Conservation (phyloP, 2,888 invertebrate species). For the Heliothis peltigera region DNA sequence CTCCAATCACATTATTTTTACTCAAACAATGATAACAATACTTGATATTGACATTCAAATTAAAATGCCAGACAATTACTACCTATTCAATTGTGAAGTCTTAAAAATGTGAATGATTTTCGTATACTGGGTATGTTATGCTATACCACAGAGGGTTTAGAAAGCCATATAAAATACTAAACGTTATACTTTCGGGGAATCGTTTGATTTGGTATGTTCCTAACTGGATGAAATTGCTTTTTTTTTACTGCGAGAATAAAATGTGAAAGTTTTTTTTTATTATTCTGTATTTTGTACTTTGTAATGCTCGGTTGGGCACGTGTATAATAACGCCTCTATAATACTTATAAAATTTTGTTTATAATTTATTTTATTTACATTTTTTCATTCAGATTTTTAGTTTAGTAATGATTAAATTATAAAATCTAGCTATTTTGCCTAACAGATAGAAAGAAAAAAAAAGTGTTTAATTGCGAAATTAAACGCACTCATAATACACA, state of each 20-base stretch:
- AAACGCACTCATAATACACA: too few species aligned
- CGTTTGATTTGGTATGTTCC: constrained; percentile 10
- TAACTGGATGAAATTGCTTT: not conserved
- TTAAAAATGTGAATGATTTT: constrained; percentile 26
- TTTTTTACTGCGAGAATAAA: not conserved
- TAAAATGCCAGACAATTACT: constrained; percentile 22
- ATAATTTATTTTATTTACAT: too few species aligned
- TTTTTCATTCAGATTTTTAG: too few species aligned
- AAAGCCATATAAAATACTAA: constrained; percentile 29
- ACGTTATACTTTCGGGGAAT: constrained; percentile 15
- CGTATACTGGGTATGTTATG: constrained; percentile 6
- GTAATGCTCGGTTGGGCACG: too few species aligned
- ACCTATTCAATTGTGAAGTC: constrained; percentile 27
- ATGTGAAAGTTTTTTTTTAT: not conserved
- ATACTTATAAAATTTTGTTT: too few species aligned
- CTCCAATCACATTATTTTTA: constrained; percentile 7
- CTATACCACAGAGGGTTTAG: constrained; percentile 5
- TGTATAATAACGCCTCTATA: too few species aligned
- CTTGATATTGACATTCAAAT: constrained; percentile 22
- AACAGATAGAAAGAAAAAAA: too few species aligned
- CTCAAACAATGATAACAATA: constrained; percentile 9
- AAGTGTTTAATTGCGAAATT: too few species aligned
- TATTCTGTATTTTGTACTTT: too few species aligned
- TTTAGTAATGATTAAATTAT: too few species aligned
- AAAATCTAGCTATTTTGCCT: too few species aligned